Conservation (phyloP, 2,888 invertebrate genomes). For the Megamerina dolium region DNA sequence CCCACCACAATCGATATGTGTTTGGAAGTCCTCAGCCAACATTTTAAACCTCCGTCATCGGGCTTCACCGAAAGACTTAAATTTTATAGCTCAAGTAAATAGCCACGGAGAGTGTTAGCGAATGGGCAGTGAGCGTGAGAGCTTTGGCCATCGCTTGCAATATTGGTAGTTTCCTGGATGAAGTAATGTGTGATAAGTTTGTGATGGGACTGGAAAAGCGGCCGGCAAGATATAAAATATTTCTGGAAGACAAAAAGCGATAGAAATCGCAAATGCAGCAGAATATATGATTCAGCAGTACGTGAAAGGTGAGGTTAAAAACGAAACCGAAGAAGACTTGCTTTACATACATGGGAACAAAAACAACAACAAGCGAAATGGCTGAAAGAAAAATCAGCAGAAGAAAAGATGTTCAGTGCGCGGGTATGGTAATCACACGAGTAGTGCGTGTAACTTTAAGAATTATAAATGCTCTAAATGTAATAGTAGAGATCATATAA, state of each 20-base stretch:
- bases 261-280: slow-evolving; percentile 14
- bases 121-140: slow-evolving; percentile 21
- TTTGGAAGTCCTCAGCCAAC: too few species aligned
- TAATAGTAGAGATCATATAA: slow-evolving; percentile 12
- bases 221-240: slow-evolving; percentile 18
- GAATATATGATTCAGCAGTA: slow-evolving; percentile 13
- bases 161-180: slow-evolving; percentile 12
- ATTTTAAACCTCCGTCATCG: too few species aligned
- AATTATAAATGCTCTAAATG: slow-evolving; percentile 9
- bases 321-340: too few species aligned
- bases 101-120: slow-evolving; percentile 13
- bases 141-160: slow-evolving; percentile 15
- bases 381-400: too few species aligned
- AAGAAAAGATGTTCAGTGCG: background rate
- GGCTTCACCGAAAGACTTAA: slow-evolving; percentile 19
- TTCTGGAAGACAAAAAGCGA: slow-evolving; percentile 17
- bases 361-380: too few species aligned
- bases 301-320: background rate
- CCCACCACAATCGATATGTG: too few species aligned
- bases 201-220: slow-evolving; percentile 17
- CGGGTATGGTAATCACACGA: background rate
- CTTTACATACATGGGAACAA: too few species aligned
- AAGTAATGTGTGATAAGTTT: slow-evolving; percentile 14
- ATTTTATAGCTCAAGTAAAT: slow-evolving; percentile 19
- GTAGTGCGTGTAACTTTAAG: slow-evolving; percentile 2